Base-by-base conservation (phyloP, 1,140 invertebrate species). In the Zaprionus capensis region DNA sequence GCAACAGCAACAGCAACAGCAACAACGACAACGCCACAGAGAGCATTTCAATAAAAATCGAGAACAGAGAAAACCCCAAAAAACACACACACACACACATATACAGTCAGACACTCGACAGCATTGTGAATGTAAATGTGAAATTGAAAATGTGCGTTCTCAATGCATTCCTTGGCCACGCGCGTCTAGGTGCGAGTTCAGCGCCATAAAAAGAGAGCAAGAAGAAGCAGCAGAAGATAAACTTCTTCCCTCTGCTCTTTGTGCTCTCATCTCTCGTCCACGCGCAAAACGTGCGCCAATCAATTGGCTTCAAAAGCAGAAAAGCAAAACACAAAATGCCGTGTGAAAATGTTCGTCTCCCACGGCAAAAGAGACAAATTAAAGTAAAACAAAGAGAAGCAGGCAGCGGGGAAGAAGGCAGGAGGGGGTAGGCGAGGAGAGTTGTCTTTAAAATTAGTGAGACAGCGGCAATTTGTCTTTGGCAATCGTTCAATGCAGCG, bases 211-310 rank as follows among this genome's bases (percentile, higher is more conserved):
- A 55, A 34, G n/a, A 14, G 15, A 31, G 36, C 17, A 49, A 26
- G 14, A 24, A 58, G 56, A 31, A 28, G 9, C n/a, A 24, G 65
- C 49, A 58, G 46, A 51, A 62, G n/a, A 28, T 36, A 26, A 44
- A 63, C 28, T 56, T 44, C 64, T 71, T 20, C 17, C 34, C 20
- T 17, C 61, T 15, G 11, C 26, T 66, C 14, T 53, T 36, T 59
- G 53, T 11, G 36, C 24, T 58, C 6, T 38, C 58, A 3, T 46
- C 24, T 70, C 15, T 68, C 56, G 76, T 20, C 69, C 82, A 85
- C 83, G 84, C 83, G 84, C 83, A 88, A 88, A 88, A 88, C 85
- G 84, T 88, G 84, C 84, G 84, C 84, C 84, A 88, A 88, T 88
- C 84, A 88, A 88, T 88, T 84, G 81, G 74, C 38, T 61, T 34